Evolutionary conservation across 1,140 invertebrate species (phyloP), one percentile per base, ranked within the genome.

Genomic region (Elysia chlorotica): DNA sequence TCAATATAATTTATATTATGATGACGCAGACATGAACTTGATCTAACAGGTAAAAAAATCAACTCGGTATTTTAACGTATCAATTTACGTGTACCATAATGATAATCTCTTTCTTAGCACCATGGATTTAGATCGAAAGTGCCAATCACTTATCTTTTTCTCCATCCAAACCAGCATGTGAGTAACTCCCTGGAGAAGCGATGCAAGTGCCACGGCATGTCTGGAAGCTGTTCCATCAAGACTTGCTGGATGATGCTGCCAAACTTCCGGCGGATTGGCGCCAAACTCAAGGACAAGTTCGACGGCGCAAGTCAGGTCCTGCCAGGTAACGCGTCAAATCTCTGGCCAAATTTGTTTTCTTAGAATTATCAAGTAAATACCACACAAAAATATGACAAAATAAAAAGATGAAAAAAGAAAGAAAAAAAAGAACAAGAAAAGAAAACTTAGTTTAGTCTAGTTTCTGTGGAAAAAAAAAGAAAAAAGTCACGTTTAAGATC

Each of bases 201-300:
- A 6, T 98, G 96, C 90, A 98, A 97, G 87, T 99, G 97, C 85
- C 96, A 99, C 86, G 97, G 97, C 5, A 95, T 99, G 70, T 97
- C 95, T 35, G 97, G 96, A 1, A 96, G 95, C 71, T 99, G 97
- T 85, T 95, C 95, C 3, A 91, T 98, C 88, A 93, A 94, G 85
- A 99, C 96, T 2, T 99, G 97, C 86, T 99, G 96, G 96, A 93
- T 93, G 87, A 93, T 93, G 36, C 87, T 97, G 79, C 94, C 94
- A 6, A 91, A 91, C 23, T 97, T 98, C 89, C 89, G 92, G 70
- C 89, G 92, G 80, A 92, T 97, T 57, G 96, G 95, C 31, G 92
- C 93, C 76, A 91, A 91, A 62, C 89, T 98, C 30, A 86, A 94
- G 90, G 92, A 92, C 74, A 93, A 93, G 81, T 97, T 96, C 88